Conservation (phyloP, 1,140 invertebrate genomes). For the Lordiphosa mommai region DNA sequence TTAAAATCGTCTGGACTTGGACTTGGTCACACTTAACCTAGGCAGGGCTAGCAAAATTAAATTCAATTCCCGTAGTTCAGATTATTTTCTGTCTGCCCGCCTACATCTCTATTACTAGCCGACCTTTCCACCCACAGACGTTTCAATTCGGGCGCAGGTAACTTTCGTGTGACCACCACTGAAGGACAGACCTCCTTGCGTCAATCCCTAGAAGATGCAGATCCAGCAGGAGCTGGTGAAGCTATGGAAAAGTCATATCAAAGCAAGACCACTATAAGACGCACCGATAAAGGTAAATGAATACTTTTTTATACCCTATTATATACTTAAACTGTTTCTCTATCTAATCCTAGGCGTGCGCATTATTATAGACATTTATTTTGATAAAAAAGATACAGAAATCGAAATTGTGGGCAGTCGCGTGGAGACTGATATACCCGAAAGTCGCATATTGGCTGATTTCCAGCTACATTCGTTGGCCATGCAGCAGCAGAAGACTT, state of each 20-base stretch:
- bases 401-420: conserved; percentile 59
- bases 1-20: too few relatives aligned
- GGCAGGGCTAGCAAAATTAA: too few relatives aligned
- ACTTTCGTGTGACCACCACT: conserved; percentile 25
- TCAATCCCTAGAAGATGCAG: conserved; percentile 1
- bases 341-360: conserved; percentile 47
- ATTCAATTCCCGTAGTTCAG: too few relatives aligned
- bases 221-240: not conserved
- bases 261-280: conserved; percentile 62
- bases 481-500: conserved; percentile 14
- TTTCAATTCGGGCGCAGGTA: conserved; percentile 2
- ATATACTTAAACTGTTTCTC: not conserved
- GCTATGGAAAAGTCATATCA: conserved; percentile 45
- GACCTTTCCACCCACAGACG: not conserved
- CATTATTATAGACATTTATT: conserved; percentile 69
- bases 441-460: conserved; percentile 62
- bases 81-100: too few relatives aligned
- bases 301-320: too few relatives aligned
- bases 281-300: conserved; percentile 42
- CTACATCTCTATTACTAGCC: too few relatives aligned
- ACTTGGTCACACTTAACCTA: too few relatives aligned
- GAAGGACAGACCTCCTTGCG: conserved; percentile 19
- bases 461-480: conserved; percentile 54
- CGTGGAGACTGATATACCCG: conserved; percentile 69
- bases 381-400: conserved; percentile 50